Base-by-base conservation (phyloP, 2,113 vertebrate genomes). In the Apaloderma vittatum region DNA sequence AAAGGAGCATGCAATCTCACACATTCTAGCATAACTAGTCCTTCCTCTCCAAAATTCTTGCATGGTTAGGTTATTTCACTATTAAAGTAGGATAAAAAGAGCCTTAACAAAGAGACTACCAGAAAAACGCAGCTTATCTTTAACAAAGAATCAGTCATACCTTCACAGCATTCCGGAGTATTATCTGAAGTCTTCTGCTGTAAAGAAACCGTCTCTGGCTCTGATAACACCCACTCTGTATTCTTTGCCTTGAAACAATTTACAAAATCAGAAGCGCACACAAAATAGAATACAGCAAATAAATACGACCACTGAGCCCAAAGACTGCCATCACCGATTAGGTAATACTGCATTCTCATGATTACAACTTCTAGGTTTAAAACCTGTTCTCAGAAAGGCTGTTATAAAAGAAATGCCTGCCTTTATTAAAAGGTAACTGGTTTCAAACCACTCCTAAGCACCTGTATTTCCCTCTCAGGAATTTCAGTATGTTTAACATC, bases 161-260 rank as follows among this genome's bases (percentile, higher is more conserved):
- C 98, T 97, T 96, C 94, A 9, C 4, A 62, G 68, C 26, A 80
- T 12, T 97, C 98, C 37, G 91, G 26, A 73, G 71, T 16, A 18
- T 57, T 26, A 67, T 96, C 98, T 78, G 74, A 55, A 36, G 61
- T 52, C 70, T 77, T 82, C 18, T 90, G 78, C 8, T 91, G 89
- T 6, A 93, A n/a, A 46, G 84, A 90, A 52, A 85, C 46, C n/a
- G 76, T n/a, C 11, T 96, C 94, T 27, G 68, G 37, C 5, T 81
- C 86, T 52, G 93, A 55, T 8, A 91, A 82, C 3, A 73, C 40
- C 97, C 88, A 94, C 1, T 93, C 82, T 20, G 93, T 11, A 22
- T 62, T 65, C 27, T 93, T 94, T 36, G 55, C 91, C 97, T 95
- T 97, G 77, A 17, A 72, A 81, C 37, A 34, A 82, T 57, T 20